These are phyloP conservation scores for Thalassophryne amazonica DNA, from an alignment of 2,797 vertebrate species.

Conservation along the genomic window DNA sequence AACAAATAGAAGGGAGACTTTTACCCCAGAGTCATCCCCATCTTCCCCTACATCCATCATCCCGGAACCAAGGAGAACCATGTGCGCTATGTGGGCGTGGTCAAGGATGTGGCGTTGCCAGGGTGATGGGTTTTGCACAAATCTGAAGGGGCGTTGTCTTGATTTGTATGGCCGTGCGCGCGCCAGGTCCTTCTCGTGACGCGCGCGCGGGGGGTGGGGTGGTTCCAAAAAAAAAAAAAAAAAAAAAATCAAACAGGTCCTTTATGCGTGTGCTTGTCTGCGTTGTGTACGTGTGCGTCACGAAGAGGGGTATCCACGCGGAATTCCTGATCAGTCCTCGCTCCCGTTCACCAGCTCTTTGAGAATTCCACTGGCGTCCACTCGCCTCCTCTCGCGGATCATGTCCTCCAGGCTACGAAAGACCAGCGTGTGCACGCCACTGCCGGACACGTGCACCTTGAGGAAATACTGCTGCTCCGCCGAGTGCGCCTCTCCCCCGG, in stretches of 20 bases:
- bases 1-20: conserved; percentile 75
- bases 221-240: no score
- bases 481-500: conserved; percentile 90
- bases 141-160: conserved; percentile 70
- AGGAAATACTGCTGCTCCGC: conserved; percentile 92
- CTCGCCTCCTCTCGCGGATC: conserved; percentile 92
- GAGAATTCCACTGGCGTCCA: conserved; percentile 94
- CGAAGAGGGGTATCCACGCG: conserved; percentile 50
- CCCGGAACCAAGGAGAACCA: conserved; percentile 50
- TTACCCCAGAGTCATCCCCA: conserved; percentile 55
- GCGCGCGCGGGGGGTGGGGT: no score
- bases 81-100: conserved; percentile 46
- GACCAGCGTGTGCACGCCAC: conserved; percentile 89
- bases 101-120: conserved; percentile 49
- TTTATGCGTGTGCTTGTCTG: conserved; percentile 38
- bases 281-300: conserved; percentile 37
- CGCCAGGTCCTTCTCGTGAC: no score
- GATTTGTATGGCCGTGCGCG: conserved; percentile 45
- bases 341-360: conserved; percentile 89
- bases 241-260: conserved; percentile 74
- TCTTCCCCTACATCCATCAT: conserved; percentile 21
- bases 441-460: conserved; percentile 91
- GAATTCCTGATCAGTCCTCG: conserved; percentile 81
- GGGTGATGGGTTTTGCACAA: conserved; percentile 24
- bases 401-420: conserved; percentile 98